A percentile compares a stretch with the other conserved stretches of the same genome.
Conservation (phyloP, 2,797 vertebrate species). For the Sphenopsis melanotis region DNA sequence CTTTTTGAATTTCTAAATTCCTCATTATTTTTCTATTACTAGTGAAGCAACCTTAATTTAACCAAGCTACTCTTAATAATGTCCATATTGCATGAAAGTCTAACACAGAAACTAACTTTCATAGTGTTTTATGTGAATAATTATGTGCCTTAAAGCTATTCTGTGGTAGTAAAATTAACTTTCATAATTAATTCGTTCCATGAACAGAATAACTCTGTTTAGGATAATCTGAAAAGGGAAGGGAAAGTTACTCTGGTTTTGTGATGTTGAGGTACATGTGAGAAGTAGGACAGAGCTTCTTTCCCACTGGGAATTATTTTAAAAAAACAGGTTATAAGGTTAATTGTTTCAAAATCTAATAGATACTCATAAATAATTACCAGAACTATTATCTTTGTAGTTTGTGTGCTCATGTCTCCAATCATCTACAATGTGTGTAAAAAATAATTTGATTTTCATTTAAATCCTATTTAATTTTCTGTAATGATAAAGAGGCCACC, state of each 20-base stretch:
- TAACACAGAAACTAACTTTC: constrained; percentile 4
- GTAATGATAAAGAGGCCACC: background rate
- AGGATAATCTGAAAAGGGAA: background rate
- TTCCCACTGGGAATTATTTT: background rate
- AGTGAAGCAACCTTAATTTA: background rate
- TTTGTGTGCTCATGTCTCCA: background rate
- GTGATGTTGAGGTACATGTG: background rate
- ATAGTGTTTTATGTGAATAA: background rate
- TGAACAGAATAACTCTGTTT: background rate
- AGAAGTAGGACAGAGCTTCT: background rate
- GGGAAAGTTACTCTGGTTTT: background rate
- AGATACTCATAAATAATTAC: background rate
- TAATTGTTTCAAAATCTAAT: constrained; percentile 4
- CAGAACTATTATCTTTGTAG: background rate
- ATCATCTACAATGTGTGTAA: background rate
- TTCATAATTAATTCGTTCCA: background rate
- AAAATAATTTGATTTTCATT: background rate
- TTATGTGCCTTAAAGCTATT: background rate
- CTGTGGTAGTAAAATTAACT: background rate
- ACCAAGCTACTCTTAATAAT: background rate
- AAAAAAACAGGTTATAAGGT: background rate
- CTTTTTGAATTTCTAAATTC: background rate
- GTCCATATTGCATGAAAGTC: background rate
- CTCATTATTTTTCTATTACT: background rate
- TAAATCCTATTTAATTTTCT: background rate